Evolutionary conservation across 2,797 vertebrate species (phyloP).

Genomic region (Coreius guichenoti): DNA sequence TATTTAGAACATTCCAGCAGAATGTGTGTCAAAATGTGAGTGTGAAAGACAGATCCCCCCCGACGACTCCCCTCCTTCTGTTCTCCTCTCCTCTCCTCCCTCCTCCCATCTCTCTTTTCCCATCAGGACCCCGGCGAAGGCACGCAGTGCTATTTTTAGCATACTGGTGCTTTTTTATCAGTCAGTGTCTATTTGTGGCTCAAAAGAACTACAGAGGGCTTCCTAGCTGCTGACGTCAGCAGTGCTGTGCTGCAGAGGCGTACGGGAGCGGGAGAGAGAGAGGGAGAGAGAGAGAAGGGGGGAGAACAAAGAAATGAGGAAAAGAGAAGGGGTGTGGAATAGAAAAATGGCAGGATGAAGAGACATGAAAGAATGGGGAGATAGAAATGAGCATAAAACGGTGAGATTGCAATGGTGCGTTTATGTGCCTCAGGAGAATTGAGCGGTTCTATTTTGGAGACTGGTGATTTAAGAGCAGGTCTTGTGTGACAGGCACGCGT

Average conservation of each 20-base stretch:
- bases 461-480: slow-evolving; percentile 48
- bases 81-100: neutral
- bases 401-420: slow-evolving; percentile 59
- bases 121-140: slow-evolving; percentile 75
- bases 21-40: slow-evolving; percentile 46
- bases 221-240: slow-evolving; percentile 82
- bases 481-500: slow-evolving; percentile 52
- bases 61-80: slow-evolving; percentile 11
- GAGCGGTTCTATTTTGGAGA: slow-evolving; percentile 69
- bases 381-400: slow-evolving; percentile 15
- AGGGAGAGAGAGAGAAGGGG: neutral
- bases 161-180: slow-evolving; percentile 79
- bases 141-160: slow-evolving; percentile 80
- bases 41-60: slow-evolving; percentile 51
- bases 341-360: slow-evolving; percentile 9
- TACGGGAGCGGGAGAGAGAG: neutral
- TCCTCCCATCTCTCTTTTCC: slow-evolving; percentile 68
- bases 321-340: neutral
- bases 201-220: slow-evolving; percentile 81
- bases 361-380: neutral
- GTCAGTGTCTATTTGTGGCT: slow-evolving; percentile 82
- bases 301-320: slow-evolving; percentile 30
- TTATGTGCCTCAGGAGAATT: slow-evolving; percentile 62
- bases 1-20: slow-evolving; percentile 50
- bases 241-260: slow-evolving; percentile 73